These are phyloP conservation scores for Silurus asotus DNA, from an alignment of 2,113 vertebrate genomes.

Conservation along the genomic window DNA sequence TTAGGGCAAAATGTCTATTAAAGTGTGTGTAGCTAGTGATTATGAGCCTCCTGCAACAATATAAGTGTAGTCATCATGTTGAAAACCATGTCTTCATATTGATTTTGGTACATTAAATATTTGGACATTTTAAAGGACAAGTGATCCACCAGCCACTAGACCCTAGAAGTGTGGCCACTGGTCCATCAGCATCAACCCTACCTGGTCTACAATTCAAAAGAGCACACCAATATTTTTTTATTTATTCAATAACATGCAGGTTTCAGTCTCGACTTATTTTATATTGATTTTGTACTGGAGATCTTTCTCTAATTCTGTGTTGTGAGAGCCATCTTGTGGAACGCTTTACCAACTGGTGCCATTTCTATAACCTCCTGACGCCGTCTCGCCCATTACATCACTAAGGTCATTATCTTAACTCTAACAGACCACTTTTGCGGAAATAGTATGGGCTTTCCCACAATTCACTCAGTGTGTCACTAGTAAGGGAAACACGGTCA, in stretches of 20 bases:
- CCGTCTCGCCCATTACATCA: slow-evolving; percentile 30
- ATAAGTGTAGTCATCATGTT: not conserved
- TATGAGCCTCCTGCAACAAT: not conserved
- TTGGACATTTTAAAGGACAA: not conserved
- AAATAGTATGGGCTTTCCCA: slow-evolving; percentile 68
- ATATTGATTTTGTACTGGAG: not conserved
- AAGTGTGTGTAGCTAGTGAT: not conserved
- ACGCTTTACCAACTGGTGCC: not conserved
- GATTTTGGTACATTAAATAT: not conserved
- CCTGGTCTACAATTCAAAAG: not conserved
- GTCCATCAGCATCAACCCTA: not conserved
- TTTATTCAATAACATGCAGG: not conserved
- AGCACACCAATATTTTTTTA: not conserved
- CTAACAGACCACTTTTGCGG: slow-evolving; percentile 37
- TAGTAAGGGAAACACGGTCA: slow-evolving; percentile 45
- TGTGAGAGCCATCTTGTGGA: not conserved
- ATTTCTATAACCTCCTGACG: slow-evolving; percentile 13
- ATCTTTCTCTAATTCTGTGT: not conserved
- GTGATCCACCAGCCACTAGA: not conserved
- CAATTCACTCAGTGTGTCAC: slow-evolving; percentile 71
- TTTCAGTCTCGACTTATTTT: not conserved
- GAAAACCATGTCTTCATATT: not conserved
- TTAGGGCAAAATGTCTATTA: not conserved
- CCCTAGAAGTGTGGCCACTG: not conserved
- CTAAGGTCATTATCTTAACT: slow-evolving; percentile 29